phyloP scores from a whole-genome alignment of 1,140 invertebrate genomes.

The Drosophila tristis region DNA sequence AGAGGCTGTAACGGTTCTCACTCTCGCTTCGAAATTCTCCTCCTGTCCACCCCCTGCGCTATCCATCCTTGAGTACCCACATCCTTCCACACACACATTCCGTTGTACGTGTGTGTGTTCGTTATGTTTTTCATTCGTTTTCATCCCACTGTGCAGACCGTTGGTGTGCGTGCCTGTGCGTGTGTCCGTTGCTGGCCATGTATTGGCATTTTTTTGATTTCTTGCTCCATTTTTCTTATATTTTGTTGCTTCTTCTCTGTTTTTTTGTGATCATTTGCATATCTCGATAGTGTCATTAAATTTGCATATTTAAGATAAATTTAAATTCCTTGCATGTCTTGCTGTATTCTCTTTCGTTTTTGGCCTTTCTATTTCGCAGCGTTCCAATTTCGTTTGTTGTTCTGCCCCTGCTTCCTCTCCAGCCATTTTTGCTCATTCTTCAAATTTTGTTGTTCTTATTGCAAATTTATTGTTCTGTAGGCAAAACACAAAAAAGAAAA shows the following conservation, averaged over 20 bases:
- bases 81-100: conserved; percentile 12
- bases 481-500: conserved; percentile 11
- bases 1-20: conserved; percentile 31
- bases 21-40: not conserved
- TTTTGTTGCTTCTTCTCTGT: conserved; percentile 29
- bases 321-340: conserved; percentile 73
- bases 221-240: conserved; percentile 38
- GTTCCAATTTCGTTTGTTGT: conserved; percentile 42
- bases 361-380: conserved; percentile 8
- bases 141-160: conserved; percentile 33
- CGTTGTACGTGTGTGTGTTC: too few species aligned
- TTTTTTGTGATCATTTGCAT: conserved; percentile 59
- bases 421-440: conserved; percentile 49
- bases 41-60: not conserved
- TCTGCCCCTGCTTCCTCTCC: conserved; percentile 14
- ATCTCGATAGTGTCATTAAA: conserved; percentile 75
- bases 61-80: conserved; percentile 24
- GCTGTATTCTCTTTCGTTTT: conserved; percentile 27
- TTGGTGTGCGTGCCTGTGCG: not conserved
- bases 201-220: conserved; percentile 62
- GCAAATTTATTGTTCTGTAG: conserved; percentile 54
- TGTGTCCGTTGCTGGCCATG: conserved; percentile 5
- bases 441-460: conserved; percentile 58
- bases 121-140: conserved; percentile 67
- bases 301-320: conserved; percentile 77